Evolutionary conservation across 2,113 vertebrate genomes (phyloP).

Genomic region (Gadus chalcogrammus): DNA sequence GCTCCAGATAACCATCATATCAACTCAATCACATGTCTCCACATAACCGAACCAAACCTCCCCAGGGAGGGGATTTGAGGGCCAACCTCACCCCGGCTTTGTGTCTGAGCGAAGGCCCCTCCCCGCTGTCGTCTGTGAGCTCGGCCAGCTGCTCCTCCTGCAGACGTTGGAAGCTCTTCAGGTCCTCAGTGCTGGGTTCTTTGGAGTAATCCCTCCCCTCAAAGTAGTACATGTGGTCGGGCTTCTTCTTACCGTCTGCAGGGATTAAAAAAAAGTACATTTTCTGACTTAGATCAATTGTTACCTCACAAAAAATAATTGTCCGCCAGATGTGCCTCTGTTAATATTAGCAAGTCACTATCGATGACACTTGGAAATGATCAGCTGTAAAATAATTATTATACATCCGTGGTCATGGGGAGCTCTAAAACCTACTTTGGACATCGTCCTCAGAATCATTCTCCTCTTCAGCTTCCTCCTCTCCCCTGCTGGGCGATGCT

Average conservation of each 20-base stretch:
- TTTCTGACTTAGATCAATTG: no score
- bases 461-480: slow-evolving; percentile 37
- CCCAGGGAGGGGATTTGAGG: neutral
- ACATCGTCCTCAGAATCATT: slow-evolving; percentile 39
- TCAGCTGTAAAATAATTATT: no score
- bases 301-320: no score
- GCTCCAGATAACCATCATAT: no score
- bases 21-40: no score
- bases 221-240: slow-evolving; percentile 88
- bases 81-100: slow-evolving; percentile 74
- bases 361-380: no score
- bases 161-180: slow-evolving; percentile 76
- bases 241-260: no score
- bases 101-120: slow-evolving; percentile 77
- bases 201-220: slow-evolving; percentile 93
- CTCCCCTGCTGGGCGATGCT: slow-evolving; percentile 35
- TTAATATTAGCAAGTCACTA: no score
- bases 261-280: no score
- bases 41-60: neutral
- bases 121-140: slow-evolving; percentile 53
- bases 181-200: slow-evolving; percentile 81
- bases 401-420: no score
- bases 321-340: no score
- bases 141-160: slow-evolving; percentile 74
- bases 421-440: slow-evolving; percentile 51